These are phyloP conservation scores for Acanthosepion pharaonis DNA, from an alignment of 2,888 invertebrate species.

Conservation along the genomic window DNA sequence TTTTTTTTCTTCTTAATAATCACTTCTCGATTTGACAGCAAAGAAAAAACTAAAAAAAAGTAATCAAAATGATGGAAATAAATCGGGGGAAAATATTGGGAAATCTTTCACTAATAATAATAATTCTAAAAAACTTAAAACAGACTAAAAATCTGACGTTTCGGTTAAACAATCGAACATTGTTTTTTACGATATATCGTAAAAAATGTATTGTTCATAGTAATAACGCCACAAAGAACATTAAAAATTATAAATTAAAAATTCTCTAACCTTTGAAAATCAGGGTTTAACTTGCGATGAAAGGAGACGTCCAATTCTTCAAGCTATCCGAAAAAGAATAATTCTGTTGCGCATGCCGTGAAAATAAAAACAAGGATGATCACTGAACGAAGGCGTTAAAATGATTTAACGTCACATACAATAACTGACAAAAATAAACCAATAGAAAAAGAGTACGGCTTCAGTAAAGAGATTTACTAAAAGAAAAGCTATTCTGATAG, in stretches of 20 bases:
- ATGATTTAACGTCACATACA: neutral
- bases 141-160: no score
- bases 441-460: neutral
- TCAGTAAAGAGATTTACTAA: neutral
- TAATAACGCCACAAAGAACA: neutral
- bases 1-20: no score
- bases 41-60: no score
- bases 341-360: neutral
- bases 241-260: neutral
- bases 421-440: neutral
- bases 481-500: neutral
- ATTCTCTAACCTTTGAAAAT: neutral
- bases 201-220: no score
- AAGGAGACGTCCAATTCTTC: neutral
- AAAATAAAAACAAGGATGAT: neutral
- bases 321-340: neutral
- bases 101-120: no score
- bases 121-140: no score
- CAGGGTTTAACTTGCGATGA: neutral
- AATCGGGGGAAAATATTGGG: no score
- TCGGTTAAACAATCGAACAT: no score
- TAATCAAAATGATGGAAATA: no score
- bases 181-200: no score
- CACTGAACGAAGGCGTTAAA: neutral
- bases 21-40: no score